A percentile compares a stretch with the other conserved stretches of the same genome.
phyloP scores from a whole-genome alignment of 2,113 vertebrate genomes.

The Oreochromis aureus region DNA sequence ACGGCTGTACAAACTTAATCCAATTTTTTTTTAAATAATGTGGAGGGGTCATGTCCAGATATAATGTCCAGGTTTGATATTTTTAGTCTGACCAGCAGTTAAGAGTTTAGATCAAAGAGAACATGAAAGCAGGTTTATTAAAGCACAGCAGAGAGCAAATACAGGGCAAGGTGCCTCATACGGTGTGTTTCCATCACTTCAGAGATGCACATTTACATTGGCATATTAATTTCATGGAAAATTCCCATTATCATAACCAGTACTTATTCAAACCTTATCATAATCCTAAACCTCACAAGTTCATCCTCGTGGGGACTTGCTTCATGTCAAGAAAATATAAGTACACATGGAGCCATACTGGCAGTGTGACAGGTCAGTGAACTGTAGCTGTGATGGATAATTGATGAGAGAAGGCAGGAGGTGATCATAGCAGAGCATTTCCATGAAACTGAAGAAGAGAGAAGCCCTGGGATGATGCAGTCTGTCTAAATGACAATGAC shows the following conservation, averaged over 20 bases:
- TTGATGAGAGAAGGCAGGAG: slow-evolving; percentile 9
- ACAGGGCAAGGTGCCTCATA: neutral
- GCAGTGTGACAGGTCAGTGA: neutral
- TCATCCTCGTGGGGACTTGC: neutral
- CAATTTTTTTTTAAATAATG: neutral
- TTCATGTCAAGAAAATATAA: neutral
- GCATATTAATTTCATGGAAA: neutral
- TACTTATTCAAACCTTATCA: neutral
- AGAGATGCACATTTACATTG: neutral
- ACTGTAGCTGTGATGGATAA: slow-evolving; percentile 26
- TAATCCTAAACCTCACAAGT: neutral
- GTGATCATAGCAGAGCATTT: slow-evolving; percentile 24
- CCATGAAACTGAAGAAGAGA: slow-evolving; percentile 29
- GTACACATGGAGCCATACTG: neutral
- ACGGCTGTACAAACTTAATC: accelerated
- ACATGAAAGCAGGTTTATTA: neutral
- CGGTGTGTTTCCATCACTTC: neutral
- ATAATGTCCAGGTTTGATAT: neutral
- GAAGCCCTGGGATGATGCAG: neutral
- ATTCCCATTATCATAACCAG: neutral
- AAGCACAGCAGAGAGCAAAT: neutral
- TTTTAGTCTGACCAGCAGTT: neutral
- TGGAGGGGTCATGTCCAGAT: neutral
- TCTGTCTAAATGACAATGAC: neutral
- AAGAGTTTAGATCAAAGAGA: neutral